Percentiles rank a stretch among this genome's conserved stretches.
These are phyloP conservation scores for Pelobates fuscus DNA, from an alignment of 2,113 vertebrate genomes.

Conservation along the genomic window DNA sequence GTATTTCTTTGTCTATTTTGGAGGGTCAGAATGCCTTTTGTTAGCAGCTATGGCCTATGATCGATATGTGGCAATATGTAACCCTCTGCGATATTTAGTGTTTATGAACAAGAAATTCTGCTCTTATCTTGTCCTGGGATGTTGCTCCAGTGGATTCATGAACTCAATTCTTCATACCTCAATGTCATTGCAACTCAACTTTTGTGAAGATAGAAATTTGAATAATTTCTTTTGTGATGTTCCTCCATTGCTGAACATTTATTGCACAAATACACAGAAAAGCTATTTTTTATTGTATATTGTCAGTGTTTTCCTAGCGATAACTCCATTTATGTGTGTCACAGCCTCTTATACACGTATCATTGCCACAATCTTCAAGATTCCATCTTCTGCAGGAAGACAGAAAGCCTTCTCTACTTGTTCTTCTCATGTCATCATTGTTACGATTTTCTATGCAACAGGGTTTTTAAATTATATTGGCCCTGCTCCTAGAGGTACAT, in stretches of 20 bases:
- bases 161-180: slow-evolving; percentile 12
- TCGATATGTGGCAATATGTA: slow-evolving; percentile 56
- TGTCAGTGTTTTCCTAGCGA: neutral
- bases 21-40: slow-evolving; percentile 52
- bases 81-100: slow-evolving; percentile 49
- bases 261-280: neutral
- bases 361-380: slow-evolving; percentile 8
- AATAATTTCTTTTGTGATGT: slow-evolving; percentile 37
- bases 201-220: slow-evolving; percentile 13
- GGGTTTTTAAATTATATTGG: slow-evolving; percentile 51
- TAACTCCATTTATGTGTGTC: slow-evolving; percentile 5
- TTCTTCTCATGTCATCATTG: slow-evolving; percentile 53
- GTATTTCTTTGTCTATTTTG: slow-evolving; percentile 54
- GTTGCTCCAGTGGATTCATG: slow-evolving; percentile 38
- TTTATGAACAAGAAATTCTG: slow-evolving; percentile 45
- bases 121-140: slow-evolving; percentile 11
- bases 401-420: slow-evolving; percentile 56
- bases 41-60: slow-evolving; percentile 57
- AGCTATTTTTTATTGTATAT: neutral
- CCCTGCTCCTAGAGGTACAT: slow-evolving; percentile 4
- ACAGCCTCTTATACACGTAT: slow-evolving; percentile 3
- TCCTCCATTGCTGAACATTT: slow-evolving; percentile 3
- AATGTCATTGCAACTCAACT: slow-evolving; percentile 3
- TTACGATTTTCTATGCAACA: slow-evolving; percentile 53
- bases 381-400: slow-evolving; percentile 36